A percentile compares a stretch with the other conserved stretches of the same genome.
These are phyloP conservation scores for Hypocryptadius cinnamomeus DNA, from an alignment of 2,113 vertebrate genomes.

Conservation along the genomic window DNA sequence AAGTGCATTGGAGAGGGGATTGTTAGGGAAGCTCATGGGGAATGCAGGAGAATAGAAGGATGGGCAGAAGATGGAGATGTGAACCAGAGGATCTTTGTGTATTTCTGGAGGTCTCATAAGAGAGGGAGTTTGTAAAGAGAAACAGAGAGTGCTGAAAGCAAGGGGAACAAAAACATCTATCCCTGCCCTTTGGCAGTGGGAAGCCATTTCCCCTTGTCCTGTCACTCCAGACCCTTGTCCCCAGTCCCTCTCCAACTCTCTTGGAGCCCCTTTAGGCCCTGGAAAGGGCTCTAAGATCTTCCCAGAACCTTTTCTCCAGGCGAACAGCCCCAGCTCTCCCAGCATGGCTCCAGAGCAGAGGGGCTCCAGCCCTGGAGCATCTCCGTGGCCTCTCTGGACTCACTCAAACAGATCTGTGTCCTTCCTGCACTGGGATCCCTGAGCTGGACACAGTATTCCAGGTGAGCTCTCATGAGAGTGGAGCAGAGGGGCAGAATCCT, in stretches of 20 bases:
- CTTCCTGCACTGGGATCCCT: too few relatives aligned
- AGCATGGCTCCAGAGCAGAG: not conserved
- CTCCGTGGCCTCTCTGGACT: not conserved
- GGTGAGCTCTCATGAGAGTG: rapidly evolving
- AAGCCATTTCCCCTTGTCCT: not conserved
- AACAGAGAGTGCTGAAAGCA: not conserved
- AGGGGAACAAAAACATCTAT: not conserved
- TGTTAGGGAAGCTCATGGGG: not conserved
- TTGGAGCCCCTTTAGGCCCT: not conserved
- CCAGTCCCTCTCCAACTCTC: not conserved
- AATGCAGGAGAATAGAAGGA: not conserved
- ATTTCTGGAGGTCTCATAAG: not conserved
- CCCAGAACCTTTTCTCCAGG: not conserved
- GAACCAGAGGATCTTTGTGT: not conserved
- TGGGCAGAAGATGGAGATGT: not conserved
- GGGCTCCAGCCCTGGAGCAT: not conserved
- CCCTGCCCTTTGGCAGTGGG: not conserved
- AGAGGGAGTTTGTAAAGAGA: not conserved
- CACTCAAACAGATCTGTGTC: not conserved
- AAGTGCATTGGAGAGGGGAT: not conserved
- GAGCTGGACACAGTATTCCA: not conserved
- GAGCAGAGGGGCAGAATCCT: rapidly evolving
- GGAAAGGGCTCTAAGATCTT: rapidly evolving
- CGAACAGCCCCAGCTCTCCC: not conserved
- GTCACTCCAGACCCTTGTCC: rapidly evolving